A percentile compares a stretch with the other conserved stretches of the same genome.
phyloP scores from a whole-genome alignment of 2,888 invertebrate species.

The Sisyra terminalis region DNA sequence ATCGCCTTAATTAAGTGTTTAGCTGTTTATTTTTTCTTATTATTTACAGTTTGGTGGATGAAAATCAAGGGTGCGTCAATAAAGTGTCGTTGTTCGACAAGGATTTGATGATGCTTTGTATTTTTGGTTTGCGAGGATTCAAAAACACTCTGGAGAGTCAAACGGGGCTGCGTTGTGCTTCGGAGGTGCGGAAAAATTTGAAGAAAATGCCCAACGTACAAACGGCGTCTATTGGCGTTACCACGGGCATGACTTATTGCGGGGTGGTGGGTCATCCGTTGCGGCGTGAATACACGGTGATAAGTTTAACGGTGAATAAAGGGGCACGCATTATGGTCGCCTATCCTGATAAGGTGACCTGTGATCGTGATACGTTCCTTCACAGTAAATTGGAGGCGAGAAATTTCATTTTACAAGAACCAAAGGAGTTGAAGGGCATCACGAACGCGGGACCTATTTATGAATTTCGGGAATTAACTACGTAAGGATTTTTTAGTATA shows the following conservation, averaged over 20 bases:
- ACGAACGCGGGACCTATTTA: conserved; percentile 44
- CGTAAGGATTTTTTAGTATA: conserved; percentile 8
- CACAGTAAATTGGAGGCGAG: conserved; percentile 43
- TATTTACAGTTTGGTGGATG: conserved; percentile 30
- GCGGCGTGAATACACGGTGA: conserved; percentile 57
- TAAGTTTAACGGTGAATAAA: conserved; percentile 54
- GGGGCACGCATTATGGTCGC: conserved; percentile 49
- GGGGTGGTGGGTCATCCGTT: conserved; percentile 56
- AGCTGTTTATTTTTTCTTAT: conserved; percentile 10
- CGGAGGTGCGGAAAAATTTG: conserved; percentile 32
- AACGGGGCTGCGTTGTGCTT: conserved; percentile 45
- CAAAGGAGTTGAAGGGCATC: conserved; percentile 41
- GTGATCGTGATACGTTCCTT: conserved; percentile 47
- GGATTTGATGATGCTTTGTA: conserved; percentile 53
- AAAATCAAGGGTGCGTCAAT: conserved; percentile 42
- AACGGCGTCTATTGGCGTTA: conserved; percentile 44
- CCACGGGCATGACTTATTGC: conserved; percentile 54
- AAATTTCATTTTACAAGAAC: conserved; percentile 38
- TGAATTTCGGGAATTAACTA: conserved; percentile 31
- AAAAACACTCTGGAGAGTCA: conserved; percentile 53
- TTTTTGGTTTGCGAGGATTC: conserved; percentile 56
- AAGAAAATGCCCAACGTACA: conserved; percentile 27
- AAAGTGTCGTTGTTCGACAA: conserved; percentile 54
- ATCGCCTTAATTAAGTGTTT: no score
- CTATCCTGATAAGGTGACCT: conserved; percentile 39